These are phyloP conservation scores for Serranus cabrilla DNA, from an alignment of 2,797 vertebrate genomes.

Conservation along the genomic window DNA sequence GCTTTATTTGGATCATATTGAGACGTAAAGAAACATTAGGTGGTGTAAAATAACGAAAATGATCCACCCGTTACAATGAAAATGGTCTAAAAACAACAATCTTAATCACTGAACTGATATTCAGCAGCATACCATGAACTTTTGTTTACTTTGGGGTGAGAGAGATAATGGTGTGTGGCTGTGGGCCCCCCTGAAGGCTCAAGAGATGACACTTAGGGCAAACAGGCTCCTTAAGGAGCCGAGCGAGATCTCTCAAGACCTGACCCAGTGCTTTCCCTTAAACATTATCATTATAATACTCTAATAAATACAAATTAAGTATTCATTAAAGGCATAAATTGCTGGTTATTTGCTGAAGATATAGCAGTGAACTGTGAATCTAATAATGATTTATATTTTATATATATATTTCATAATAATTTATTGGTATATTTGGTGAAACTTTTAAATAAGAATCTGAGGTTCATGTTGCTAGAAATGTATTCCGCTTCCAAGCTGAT, in stretches of 20 bases:
- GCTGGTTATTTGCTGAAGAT: not conserved
- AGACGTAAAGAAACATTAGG: not conserved
- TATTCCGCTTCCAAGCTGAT: not conserved
- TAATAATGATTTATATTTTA: too few relatives aligned
- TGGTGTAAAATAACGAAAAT: not conserved
- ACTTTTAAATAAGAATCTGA: not conserved
- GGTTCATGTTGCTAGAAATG: not conserved
- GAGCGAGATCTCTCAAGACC: constrained; percentile 14
- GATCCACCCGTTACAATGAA: not conserved
- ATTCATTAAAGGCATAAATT: constrained; percentile 1
- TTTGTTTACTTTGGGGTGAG: constrained; percentile 64
- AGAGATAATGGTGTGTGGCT: constrained; percentile 62
- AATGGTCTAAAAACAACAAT: not conserved
- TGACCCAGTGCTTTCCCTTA: constrained; percentile 16
- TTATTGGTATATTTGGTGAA: not conserved
- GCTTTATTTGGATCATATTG: constrained; percentile 11
- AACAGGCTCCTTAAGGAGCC: constrained; percentile 44
- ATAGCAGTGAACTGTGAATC: not conserved
- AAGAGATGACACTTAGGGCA: constrained; percentile 48
- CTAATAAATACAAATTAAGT: constrained; percentile 9
- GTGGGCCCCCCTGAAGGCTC: constrained; percentile 63
- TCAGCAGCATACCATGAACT: constrained; percentile 36
- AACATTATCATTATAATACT: constrained; percentile 1
- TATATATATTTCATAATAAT: too few relatives aligned
- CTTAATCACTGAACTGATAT: constrained; percentile 22